Evolutionary conservation across 2,888 invertebrate species (phyloP).

Genomic region (Drosophila merina): DNA sequence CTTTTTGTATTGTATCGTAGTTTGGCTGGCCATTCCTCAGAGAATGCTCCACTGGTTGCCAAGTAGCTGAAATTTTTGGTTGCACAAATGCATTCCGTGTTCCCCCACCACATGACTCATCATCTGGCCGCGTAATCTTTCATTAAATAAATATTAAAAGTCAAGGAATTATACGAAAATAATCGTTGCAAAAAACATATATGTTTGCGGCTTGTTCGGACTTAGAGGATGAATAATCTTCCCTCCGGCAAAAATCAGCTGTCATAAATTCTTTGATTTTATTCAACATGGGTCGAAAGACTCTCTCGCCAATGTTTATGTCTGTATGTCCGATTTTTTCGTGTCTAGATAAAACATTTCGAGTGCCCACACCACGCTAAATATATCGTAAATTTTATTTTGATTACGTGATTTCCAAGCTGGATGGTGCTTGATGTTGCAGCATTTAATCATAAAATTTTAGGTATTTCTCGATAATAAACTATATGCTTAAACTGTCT

Average conservation of each 20-base stretch:
- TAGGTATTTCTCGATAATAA: neutral
- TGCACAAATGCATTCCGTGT: slow-evolving; percentile 37
- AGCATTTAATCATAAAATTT: slow-evolving; percentile 1
- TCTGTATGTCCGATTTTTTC: slow-evolving; percentile 4
- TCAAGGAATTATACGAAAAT: neutral
- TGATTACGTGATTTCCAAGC: slow-evolving; percentile 30
- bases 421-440: neutral
- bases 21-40: slow-evolving; percentile 31
- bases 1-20: slow-evolving; percentile 9
- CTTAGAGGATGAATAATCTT: slow-evolving; percentile 59
- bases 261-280: slow-evolving; percentile 64
- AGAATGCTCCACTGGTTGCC: slow-evolving; percentile 55
- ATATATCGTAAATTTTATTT: slow-evolving; percentile 25
- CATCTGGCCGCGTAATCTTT: slow-evolving; percentile 33
- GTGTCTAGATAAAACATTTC: slow-evolving; percentile 37
- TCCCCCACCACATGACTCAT: slow-evolving; percentile 48
- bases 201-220: slow-evolving; percentile 40
- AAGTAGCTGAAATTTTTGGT: slow-evolving; percentile 40
- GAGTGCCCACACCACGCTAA: slow-evolving; percentile 10
- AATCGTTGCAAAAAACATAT: neutral
- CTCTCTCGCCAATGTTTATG: slow-evolving; percentile 41
- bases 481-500: neutral
- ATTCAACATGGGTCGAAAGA: slow-evolving; percentile 52
- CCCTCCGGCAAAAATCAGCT: slow-evolving; percentile 30
- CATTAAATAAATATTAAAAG: slow-evolving; percentile 2